Conservation (phyloP, 2,888 invertebrate species). For the Ypsolopha scabrella region DNA sequence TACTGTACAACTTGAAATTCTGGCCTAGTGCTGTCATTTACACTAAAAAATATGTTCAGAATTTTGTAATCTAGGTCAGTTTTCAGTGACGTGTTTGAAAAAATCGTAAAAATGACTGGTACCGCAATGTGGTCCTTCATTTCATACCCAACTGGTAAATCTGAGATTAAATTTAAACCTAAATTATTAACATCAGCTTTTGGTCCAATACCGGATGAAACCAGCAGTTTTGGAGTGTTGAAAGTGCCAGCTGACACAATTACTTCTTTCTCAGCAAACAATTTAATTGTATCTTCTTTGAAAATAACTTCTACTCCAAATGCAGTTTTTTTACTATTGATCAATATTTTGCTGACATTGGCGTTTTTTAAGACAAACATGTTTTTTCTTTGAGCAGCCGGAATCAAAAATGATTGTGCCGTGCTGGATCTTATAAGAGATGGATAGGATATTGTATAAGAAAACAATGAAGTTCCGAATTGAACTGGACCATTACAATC, state of each 20-base stretch:
- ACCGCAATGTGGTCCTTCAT: background rate
- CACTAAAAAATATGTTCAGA: no score
- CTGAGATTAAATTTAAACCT: background rate
- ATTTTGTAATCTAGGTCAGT: no score
- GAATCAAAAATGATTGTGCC: constrained; percentile 19
- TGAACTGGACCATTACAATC: constrained; percentile 63
- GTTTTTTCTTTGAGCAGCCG: constrained; percentile 18
- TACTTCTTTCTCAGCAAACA: background rate
- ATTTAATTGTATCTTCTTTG: background rate
- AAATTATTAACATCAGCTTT: background rate
- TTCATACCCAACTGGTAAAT: background rate
- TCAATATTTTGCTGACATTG: constrained; percentile 18
- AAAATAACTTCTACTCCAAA: constrained; percentile 1
- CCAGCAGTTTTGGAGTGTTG: background rate
- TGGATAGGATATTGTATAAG: constrained; percentile 11
- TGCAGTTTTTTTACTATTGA: constrained; percentile 11
- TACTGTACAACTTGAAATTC: no score
- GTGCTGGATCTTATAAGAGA: constrained; percentile 10
- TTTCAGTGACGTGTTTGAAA: no score
- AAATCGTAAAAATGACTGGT: background rate
- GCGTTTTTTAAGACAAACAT: constrained; percentile 20
- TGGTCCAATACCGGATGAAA: background rate
- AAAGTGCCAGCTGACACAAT: background rate
- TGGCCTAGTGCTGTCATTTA: no score
- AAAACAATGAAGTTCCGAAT: constrained; percentile 65